Evolutionary conservation across 2,113 vertebrate genomes (phyloP), one percentile per base, ranked within the genome.

Genomic region (Australoheros scitulus): DNA sequence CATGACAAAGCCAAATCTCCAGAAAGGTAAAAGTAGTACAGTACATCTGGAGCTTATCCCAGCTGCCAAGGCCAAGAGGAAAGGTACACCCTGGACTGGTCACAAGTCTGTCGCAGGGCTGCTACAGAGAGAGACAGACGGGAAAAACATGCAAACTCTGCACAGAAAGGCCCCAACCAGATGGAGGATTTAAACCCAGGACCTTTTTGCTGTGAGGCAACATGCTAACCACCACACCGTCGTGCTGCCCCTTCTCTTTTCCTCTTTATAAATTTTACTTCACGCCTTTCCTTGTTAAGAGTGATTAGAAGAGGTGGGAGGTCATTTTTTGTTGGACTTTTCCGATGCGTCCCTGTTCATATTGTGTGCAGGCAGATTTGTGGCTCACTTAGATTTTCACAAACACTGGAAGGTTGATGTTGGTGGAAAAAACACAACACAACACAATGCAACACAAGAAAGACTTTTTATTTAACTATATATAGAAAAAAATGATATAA

Each of bases 21-120:
- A 8, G 57, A 61, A 65, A 84, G 14, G 17, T 80, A 59, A 72
- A 79, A 61, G 64, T 74, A 20, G 47, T 55, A 38, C 36, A 11
- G 26, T 34, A 55, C 36, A 10, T 10, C 36, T 38, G 36, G 8
- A 10, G 6, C 34, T 6, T 34, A 34, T 34, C 34, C 34, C 34
- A 34, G 34, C 34, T 7, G 34, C 34, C 34, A 34, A 7, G 36
- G 36, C 8, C 36, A 2, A 10, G 36, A 38, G 36, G 36, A 3
- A 38, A 10, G 8, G 36, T 38, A 38, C 8, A 38, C 36, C 36
- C 36, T 38, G 8, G 36, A 38, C 36, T 9, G 36, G 36, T 38
- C 36, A 10, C 36, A 38, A 38, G 9, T 36, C 36, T 36, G 7
- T 38, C 36, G 9, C 36, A 10, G 36, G 36, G 36, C 36, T 38